Evolutionary conservation across 2,888 invertebrate genomes (phyloP).

Genomic region (Tethea ocularis): DNA sequence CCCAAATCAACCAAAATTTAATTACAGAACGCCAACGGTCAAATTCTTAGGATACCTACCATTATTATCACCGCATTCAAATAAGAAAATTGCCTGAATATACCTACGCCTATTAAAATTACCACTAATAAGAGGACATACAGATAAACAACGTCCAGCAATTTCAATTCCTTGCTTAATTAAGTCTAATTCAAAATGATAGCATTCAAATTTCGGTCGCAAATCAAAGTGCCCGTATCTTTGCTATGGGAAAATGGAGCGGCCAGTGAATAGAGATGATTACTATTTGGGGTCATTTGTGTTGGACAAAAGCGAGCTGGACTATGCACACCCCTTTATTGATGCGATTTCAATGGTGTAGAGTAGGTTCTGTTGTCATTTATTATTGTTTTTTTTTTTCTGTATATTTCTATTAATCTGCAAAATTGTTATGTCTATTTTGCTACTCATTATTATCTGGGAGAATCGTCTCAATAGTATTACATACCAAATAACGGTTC

Average conservation of each 20-base stretch:
- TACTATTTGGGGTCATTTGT: slow-evolving; percentile 80
- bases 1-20: slow-evolving; percentile 27
- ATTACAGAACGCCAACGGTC: slow-evolving; percentile 49
- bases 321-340: slow-evolving; percentile 61
- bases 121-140: slow-evolving; percentile 29
- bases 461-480: too few species aligned
- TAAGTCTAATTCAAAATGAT: slow-evolving; percentile 73
- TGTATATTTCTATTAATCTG: background rate
- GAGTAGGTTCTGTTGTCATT: slow-evolving; percentile 37
- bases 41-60: background rate
- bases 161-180: slow-evolving; percentile 57
- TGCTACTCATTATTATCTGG: too few species aligned
- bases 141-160: slow-evolving; percentile 43
- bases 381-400: background rate
- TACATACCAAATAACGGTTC: too few species aligned
- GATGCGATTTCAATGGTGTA: slow-evolving; percentile 32
- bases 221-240: slow-evolving; percentile 82
- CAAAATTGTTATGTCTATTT: background rate
- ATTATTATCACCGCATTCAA: slow-evolving; percentile 1
- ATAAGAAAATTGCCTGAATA: slow-evolving; percentile 10
- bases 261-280: slow-evolving; percentile 73
- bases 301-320: slow-evolving; percentile 70
- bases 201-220: slow-evolving; percentile 71
- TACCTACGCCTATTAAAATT: slow-evolving; percentile 31
- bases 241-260: slow-evolving; percentile 75